Evolutionary conservation across 2,888 invertebrate species (phyloP).

Genomic region (Thereva nobilitata): DNA sequence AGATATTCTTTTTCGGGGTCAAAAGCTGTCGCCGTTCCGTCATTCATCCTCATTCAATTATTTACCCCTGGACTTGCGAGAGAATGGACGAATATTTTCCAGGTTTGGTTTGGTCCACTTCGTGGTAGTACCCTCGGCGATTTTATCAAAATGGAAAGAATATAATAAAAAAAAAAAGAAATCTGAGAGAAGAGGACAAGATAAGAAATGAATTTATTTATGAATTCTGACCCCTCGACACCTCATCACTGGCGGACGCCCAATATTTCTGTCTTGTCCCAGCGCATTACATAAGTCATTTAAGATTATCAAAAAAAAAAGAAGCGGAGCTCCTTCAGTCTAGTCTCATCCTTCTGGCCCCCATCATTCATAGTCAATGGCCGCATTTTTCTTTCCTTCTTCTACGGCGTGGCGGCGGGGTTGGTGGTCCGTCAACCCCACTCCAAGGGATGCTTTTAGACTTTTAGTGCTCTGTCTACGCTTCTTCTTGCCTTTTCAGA

Average conservation of each 20-base stretch:
- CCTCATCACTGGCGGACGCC: neutral
- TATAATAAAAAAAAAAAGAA: neutral
- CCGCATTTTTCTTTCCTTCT: conserved; percentile 23
- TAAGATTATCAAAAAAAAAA: conserved; percentile 32
- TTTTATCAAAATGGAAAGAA: conserved; percentile 9
- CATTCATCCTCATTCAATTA: conserved; percentile 29
- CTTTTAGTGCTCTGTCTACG: conserved; percentile 1
- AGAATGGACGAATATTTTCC: conserved; percentile 4
- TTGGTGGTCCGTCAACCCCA: no score
- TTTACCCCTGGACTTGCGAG: neutral
- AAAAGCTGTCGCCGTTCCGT: conserved; percentile 11
- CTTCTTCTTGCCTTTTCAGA: conserved; percentile 1
- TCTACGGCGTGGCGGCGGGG: neutral
- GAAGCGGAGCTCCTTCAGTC: neutral
- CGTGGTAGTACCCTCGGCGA: neutral
- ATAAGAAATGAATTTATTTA: conserved; percentile 32
- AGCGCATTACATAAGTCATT: conserved; percentile 29
- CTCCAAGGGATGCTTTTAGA: no score
- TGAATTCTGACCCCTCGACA: conserved; percentile 4
- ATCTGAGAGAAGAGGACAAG: neutral
- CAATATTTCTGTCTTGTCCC: conserved; percentile 11
- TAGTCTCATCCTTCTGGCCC: conserved; percentile 21
- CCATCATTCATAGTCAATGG: conserved; percentile 19
- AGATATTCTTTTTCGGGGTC: conserved; percentile 11
- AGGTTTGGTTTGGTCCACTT: neutral